Evolutionary conservation across 2,113 vertebrate genomes (phyloP), one percentile per base, ranked within the genome.

Genomic region (Tautogolabrus adspersus): DNA sequence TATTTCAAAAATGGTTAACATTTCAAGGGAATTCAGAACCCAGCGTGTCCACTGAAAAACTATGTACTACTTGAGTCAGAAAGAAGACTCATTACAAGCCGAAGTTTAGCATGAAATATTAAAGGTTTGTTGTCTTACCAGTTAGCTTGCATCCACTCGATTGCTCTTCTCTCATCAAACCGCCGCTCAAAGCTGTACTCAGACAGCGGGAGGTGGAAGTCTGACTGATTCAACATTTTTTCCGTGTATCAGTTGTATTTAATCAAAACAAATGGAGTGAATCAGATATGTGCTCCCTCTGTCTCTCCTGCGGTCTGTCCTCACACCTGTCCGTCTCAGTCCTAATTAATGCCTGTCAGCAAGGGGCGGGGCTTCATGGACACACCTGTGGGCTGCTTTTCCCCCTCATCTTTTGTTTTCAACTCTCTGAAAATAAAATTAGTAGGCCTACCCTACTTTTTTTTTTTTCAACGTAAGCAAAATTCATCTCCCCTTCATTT

Each of bases 161-260:
- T 56, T 34, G 93, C 82, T 34, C 66, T 44, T 61, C 42, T 65
- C 42, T 88, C 89, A 59, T 94, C 81, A 23, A 60, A 66, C 0
- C 26, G 55, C 52, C 61, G 75, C 89, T 96, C 95, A 69, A 95
- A 95, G 75, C 89, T 54, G 83, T 81, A 95, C 79, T 93, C 90
- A 0, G 72, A 65, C 38, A 92, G 67, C 13, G 63, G 42, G 0
- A 57, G 37, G 8, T 8, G 16, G 4, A 42, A 0, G 0, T 73
- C 26, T 1, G 75, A 75, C 44, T 9, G 74, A 10, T 91, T 91
- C 62, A 68, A 4, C 72, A 8, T 57, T 16, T 6, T n/a, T 22
- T 8, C 6, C 8, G 5, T 13, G 22, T 6, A 1, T 10, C 2
- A 10, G 1, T 15, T 10, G 4, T 9, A 6, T 18, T 6, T 11